Percentiles rank a stretch among this genome's conserved stretches.
Conservation (phyloP, 2,113 vertebrate genomes). For the Ictalurus furcatus region DNA sequence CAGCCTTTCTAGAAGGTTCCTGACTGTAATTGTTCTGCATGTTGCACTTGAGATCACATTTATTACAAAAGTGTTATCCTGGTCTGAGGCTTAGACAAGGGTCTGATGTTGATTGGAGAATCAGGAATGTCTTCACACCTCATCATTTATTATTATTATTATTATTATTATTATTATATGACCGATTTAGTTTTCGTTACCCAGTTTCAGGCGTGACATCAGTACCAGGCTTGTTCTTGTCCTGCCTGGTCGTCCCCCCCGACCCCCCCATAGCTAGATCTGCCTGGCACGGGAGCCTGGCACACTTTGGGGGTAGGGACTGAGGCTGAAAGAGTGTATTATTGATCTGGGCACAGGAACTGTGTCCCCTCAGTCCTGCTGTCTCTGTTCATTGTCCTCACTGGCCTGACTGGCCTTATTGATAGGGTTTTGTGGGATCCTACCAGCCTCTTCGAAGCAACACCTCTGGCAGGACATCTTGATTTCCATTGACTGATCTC, state of each 20-base stretch:
- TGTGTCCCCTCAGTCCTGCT: slow-evolving; percentile 69
- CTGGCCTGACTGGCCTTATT: slow-evolving; percentile 71
- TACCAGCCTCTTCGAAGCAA: slow-evolving; percentile 42
- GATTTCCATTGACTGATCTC: slow-evolving; percentile 42
- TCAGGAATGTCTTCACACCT: not conserved
- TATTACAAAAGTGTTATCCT: not conserved
- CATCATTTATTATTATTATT: not conserved
- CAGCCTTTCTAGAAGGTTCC: too few relatives aligned
- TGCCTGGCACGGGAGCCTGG: slow-evolving; percentile 60
- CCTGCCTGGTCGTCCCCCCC: slow-evolving; percentile 52
- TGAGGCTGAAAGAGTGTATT: slow-evolving; percentile 61
- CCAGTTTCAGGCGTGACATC: not conserved
- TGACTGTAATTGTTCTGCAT: not conserved
- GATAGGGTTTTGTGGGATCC: slow-evolving; percentile 64
- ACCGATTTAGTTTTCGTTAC: not conserved
- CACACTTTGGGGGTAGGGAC: slow-evolving; percentile 59
- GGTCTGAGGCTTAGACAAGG: not conserved
- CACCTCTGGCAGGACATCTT: slow-evolving; percentile 38
- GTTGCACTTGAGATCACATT: not conserved
- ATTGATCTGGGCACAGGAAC: slow-evolving; percentile 71
- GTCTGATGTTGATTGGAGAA: not conserved
- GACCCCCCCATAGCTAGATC: slow-evolving; percentile 11
- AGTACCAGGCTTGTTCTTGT: slow-evolving; percentile 40
- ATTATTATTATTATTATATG: too few relatives aligned
- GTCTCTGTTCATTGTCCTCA: slow-evolving; percentile 74